Percentiles rank a stretch among this genome's conserved stretches.
These are phyloP conservation scores for Physocephala rufipes DNA, from an alignment of 2,888 invertebrate genomes.

Conservation along the genomic window DNA sequence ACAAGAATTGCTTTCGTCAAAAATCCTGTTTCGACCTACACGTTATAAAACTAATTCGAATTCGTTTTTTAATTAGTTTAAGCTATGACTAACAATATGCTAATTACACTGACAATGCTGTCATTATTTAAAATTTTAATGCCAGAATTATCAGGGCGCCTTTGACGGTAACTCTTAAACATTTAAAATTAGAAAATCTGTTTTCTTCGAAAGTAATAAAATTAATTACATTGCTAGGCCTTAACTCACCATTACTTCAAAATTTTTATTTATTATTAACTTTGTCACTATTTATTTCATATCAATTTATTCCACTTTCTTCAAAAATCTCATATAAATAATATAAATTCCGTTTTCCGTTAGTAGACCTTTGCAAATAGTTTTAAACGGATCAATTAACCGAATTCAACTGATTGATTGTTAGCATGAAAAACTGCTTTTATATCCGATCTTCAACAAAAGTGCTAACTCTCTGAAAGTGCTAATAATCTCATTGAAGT, in stretches of 20 bases:
- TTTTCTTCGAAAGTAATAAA: too few relatives aligned
- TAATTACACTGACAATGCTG: background rate
- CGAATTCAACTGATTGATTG: slow-evolving; percentile 36
- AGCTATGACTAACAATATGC: background rate
- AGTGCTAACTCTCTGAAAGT: background rate
- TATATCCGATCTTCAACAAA: slow-evolving; percentile 32
- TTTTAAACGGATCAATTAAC: slow-evolving; percentile 20
- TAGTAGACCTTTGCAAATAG: background rate
- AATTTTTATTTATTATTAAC: too few relatives aligned
- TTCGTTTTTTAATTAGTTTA: background rate
- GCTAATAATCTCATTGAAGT: background rate
- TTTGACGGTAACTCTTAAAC: too few relatives aligned
- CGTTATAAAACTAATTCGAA: background rate
- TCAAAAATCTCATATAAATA: background rate
- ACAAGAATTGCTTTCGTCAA: background rate
- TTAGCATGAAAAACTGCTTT: slow-evolving; percentile 30
- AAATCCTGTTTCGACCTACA: slow-evolving; percentile 3
- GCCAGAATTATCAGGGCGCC: too few relatives aligned
- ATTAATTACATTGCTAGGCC: too few relatives aligned
- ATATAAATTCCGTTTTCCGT: background rate
- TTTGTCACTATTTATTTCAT: too few relatives aligned
- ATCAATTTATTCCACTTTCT: too few relatives aligned
- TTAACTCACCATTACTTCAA: too few relatives aligned
- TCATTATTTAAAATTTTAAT: background rate
- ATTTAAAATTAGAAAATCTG: too few relatives aligned